A percentile compares a stretch with the other conserved stretches of the same genome.
Evolutionary conservation across 2,888 invertebrate genomes (phyloP).

Genomic region (Venusia cambrica): DNA sequence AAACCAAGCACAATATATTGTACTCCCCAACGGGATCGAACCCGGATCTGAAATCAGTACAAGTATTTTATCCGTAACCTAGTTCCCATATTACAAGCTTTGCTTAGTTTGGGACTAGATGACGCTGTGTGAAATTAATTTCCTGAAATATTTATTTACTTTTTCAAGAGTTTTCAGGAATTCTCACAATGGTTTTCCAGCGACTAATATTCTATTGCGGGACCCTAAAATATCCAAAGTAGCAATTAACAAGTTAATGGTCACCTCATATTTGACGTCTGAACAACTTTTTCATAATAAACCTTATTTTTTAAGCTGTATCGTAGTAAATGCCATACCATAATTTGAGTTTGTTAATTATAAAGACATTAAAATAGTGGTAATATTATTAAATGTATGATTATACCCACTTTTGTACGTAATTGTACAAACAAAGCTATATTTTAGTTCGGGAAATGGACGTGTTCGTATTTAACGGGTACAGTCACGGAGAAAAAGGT

Average conservation of each 20-base stretch:
- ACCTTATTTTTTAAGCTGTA: conserved; percentile 21
- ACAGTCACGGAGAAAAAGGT: conserved; percentile 11
- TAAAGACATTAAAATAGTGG: conserved; percentile 32
- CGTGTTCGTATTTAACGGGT: conserved; percentile 21
- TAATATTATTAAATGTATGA: conserved; percentile 26
- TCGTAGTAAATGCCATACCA: conserved; percentile 22
- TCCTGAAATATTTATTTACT: no score
- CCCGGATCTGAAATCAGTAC: no score
- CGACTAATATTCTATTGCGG: not conserved
- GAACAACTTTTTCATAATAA: conserved; percentile 24
- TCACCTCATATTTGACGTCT: conserved; percentile 27
- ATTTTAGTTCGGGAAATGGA: conserved; percentile 21
- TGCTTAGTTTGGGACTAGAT: no score
- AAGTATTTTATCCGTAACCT: no score
- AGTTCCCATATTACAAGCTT: no score
- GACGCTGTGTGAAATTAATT: no score
- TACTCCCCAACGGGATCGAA: no score
- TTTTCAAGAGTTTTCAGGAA: no score
- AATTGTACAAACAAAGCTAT: conserved; percentile 27
- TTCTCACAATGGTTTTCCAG: no score
- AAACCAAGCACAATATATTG: no score
- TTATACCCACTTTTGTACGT: conserved; percentile 25
- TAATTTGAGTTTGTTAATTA: conserved; percentile 32
- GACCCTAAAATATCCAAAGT: conserved; percentile 20
- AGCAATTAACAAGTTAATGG: conserved; percentile 27